Evolutionary conservation across 2,797 vertebrate genomes (phyloP), one percentile per base, ranked within the genome.

Genomic region (Erethizon dorsatum): DNA sequence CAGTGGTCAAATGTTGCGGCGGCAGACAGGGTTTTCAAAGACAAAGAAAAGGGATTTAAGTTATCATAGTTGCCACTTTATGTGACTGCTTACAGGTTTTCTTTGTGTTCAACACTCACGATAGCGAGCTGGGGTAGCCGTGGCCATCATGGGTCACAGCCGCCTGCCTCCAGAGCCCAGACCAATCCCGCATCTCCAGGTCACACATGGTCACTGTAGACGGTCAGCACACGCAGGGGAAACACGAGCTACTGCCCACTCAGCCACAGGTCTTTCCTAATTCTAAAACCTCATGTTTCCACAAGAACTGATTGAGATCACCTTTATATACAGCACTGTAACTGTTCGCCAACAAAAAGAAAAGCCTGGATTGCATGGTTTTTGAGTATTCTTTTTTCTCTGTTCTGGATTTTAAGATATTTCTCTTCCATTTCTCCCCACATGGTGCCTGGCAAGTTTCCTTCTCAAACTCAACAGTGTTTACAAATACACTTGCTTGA

Each of bases 321-420:
- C 45, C 88, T 82, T 88, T 6, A 20, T n/a, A 33, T 15, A 1
- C 31, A 28, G n/a, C 59, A 28, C 79, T 41, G 31, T 63, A 61
- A 57, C 59, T 73, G 13, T 26, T 86, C 20, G 28, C 59, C 63
- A n/a, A 2, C 28, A 57, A 33, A 61, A 91, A 92, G 61, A 7
- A 61, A 78, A n/a, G 8, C 0, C 12, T 20, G 13, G 2, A 2
- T 15, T 22, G 65, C 5, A 1, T 33, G 22, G 2, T 31, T 56
- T 95, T 54, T 63, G 65, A 77, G 59, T 13, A 52, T 91, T 86
- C 22, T 84, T 63, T 91, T n/a, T 59, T 84, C 33, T 37, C 45
- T 47, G 9, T 67, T 83, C 50, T 52, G 65, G 24, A 54, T 92
- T 86, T 88, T 54, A 67, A 59, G 41, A 4, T 56, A 90, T 7